A percentile compares a stretch with the other conserved stretches of the same genome.
These are phyloP conservation scores for Pandemis cinnamomeana DNA, from an alignment of 2,888 invertebrate species.

Conservation along the genomic window DNA sequence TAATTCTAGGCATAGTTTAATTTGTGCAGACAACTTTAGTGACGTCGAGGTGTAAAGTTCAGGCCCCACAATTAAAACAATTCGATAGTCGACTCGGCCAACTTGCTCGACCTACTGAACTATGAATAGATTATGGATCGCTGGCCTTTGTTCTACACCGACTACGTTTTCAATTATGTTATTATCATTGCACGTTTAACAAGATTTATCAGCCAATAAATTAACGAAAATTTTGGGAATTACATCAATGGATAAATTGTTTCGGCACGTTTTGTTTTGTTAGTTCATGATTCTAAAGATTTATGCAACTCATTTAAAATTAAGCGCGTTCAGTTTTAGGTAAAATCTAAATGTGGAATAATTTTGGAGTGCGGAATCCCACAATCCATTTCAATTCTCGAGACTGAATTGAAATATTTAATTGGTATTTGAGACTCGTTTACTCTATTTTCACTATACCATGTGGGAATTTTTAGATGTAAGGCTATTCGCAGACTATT, in stretches of 20 bases:
- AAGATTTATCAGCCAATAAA: conserved; percentile 4
- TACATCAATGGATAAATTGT: neutral
- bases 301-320: neutral
- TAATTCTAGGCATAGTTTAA: conserved; percentile 60
- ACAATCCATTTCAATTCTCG: neutral
- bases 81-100: conserved; percentile 64
- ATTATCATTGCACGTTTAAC: conserved; percentile 32
- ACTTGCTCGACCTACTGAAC: conserved; percentile 54
- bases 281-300: neutral
- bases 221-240: neutral
- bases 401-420: neutral
- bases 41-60: conserved; percentile 70
- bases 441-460: neutral
- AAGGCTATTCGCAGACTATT: neutral
- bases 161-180: conserved; percentile 37
- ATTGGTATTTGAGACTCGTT: neutral
- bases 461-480: neutral
- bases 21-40: conserved; percentile 62
- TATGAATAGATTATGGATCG: conserved; percentile 61
- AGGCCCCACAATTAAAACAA: conserved; percentile 66
- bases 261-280: neutral
- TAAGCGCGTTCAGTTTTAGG: neutral
- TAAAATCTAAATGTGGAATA: neutral
- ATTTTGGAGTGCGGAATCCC: neutral
- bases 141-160: conserved; percentile 50